Evolutionary conservation across 2,888 invertebrate species (phyloP).

Genomic region (Scaptomyza cyrtandrae): DNA sequence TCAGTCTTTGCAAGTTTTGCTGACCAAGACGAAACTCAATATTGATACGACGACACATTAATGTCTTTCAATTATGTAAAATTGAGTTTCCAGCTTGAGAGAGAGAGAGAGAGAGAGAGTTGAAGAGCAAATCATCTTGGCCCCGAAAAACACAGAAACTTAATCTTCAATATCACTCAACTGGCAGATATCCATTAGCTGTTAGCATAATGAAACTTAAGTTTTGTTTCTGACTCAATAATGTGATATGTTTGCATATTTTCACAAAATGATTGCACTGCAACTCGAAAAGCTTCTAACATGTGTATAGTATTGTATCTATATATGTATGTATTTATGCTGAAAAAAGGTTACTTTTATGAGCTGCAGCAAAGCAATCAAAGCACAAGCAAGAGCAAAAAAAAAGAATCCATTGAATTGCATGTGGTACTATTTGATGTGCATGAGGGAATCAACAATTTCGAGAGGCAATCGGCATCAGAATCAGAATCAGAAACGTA

Average conservation of each 20-base stretch:
- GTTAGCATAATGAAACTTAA: not conserved
- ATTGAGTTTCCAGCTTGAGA: constrained; percentile 18
- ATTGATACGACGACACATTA: constrained; percentile 51
- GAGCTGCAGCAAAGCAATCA: constrained; percentile 24
- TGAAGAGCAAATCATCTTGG: too few relatives aligned
- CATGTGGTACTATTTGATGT: constrained; percentile 42
- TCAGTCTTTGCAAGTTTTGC: constrained; percentile 19
- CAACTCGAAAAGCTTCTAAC: too few relatives aligned
- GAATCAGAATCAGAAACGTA: constrained; percentile 1
- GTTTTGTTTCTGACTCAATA: too few relatives aligned
- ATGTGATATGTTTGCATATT: too few relatives aligned
- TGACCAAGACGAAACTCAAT: constrained; percentile 53
- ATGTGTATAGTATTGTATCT: too few relatives aligned
- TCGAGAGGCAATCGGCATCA: constrained; percentile 17
- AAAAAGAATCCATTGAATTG: constrained; percentile 26
- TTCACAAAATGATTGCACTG: too few relatives aligned
- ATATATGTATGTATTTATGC: too few relatives aligned
- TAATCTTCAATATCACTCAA: too few relatives aligned
- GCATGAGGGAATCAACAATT: constrained; percentile 42
- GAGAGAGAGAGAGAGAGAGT: too few relatives aligned
- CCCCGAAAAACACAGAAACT: too few relatives aligned
- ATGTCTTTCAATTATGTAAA: constrained; percentile 61
- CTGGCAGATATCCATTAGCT: too few relatives aligned
- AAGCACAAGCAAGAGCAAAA: not conserved
- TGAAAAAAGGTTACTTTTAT: not conserved